phyloP scores from a whole-genome alignment of 2,113 vertebrate genomes.

The Percopsis transmontana region DNA sequence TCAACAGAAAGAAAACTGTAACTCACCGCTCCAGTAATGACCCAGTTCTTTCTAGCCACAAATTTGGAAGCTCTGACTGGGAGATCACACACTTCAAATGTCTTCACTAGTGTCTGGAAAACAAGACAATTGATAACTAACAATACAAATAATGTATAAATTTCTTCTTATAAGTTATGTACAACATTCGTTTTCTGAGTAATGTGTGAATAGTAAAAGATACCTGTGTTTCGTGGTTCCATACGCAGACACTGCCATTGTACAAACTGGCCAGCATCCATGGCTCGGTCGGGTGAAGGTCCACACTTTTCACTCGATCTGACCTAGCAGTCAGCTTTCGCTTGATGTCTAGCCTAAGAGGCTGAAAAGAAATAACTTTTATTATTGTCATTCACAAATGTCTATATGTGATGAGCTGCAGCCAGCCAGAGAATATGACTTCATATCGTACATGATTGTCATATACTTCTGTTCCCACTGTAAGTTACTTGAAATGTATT shows the following conservation, averaged over 20 bases:
- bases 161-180: not conserved
- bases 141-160: not conserved
- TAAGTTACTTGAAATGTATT: too few relatives aligned
- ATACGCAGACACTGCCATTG: constrained; percentile 97
- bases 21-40: constrained; percentile 97
- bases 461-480: too few relatives aligned
- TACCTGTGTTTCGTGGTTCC: constrained; percentile 99
- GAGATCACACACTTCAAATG: constrained; percentile 97
- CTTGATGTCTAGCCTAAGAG: constrained; percentile 97
- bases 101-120: constrained; percentile 95
- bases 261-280: constrained; percentile 99
- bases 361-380: constrained; percentile 69
- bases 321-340: constrained; percentile 95
- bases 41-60: constrained; percentile 98
- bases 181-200: not conserved
- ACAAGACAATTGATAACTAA: not conserved
- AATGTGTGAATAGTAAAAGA: not conserved
- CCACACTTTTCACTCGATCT: constrained; percentile 96
- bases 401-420: not conserved
- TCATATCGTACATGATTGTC: too few relatives aligned
- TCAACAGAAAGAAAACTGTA: not conserved
- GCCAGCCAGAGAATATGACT: not conserved
- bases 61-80: constrained; percentile 99
- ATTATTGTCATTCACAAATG: not conserved
- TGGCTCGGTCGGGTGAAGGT: constrained; percentile 94